phyloP scores from a whole-genome alignment of 2,888 invertebrate species.

The Microdon myrmicae region DNA sequence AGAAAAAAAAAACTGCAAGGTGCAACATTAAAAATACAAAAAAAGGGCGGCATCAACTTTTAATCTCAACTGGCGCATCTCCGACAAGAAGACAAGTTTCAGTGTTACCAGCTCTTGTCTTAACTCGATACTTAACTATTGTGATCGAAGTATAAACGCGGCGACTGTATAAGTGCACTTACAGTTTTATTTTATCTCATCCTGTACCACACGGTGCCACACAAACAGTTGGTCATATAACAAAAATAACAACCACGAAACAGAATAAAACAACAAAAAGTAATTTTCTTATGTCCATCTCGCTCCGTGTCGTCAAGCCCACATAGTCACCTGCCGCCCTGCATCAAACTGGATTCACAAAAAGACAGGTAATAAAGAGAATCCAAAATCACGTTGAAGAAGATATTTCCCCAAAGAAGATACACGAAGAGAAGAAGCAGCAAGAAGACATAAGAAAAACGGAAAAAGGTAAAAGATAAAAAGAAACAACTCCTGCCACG shows the following conservation, averaged over 20 bases:
- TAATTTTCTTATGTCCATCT: conserved; percentile 19
- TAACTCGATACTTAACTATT: conserved; percentile 22
- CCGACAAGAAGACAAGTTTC: conserved; percentile 38
- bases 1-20: conserved; percentile 4
- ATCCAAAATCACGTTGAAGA: too few species aligned
- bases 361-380: conserved; percentile 12
- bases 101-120: conserved; percentile 31
- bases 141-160: too few species aligned
- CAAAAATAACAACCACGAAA: conserved; percentile 27
- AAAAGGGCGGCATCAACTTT: conserved; percentile 14
- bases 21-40: conserved; percentile 2
- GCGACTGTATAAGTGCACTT: conserved; percentile 10
- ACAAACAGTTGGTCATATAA: conserved; percentile 33
- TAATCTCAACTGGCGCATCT: conserved; percentile 36
- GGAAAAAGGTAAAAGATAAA: conserved; percentile 31
- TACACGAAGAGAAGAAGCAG: too few species aligned
- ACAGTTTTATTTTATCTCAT: conserved; percentile 12
- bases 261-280: too few species aligned
- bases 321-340: conserved; percentile 26
- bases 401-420: conserved; percentile 42
- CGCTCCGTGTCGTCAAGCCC: conserved; percentile 14
- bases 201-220: conserved; percentile 40
- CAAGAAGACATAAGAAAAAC: too few species aligned
- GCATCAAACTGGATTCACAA: conserved; percentile 39
- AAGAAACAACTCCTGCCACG: conserved; percentile 27